Conservation (phyloP, 1,140 invertebrate species). For the Temnothorax nylanderi region DNA sequence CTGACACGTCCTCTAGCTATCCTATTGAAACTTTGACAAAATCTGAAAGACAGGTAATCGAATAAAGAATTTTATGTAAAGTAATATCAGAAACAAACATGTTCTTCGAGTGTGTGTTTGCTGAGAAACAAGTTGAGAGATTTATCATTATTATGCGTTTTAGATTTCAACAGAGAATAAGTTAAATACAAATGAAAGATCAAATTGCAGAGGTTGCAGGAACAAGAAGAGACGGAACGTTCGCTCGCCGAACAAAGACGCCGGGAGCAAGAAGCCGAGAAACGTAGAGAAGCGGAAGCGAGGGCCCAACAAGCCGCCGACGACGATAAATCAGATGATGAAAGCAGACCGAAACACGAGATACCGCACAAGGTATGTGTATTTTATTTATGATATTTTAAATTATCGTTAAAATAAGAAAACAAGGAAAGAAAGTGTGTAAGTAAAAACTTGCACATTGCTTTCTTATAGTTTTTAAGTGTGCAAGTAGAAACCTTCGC, state of each 20-base stretch:
- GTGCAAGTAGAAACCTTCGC: too few species aligned
- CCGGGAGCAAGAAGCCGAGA: conserved; percentile 84
- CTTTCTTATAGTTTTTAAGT: too few species aligned
- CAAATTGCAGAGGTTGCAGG: conserved; percentile 77
- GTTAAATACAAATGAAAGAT: too few species aligned
- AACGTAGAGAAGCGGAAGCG: conserved; percentile 77
- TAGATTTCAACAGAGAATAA: too few species aligned
- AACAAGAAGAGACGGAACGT: conserved; percentile 86
- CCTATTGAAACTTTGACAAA: not conserved
- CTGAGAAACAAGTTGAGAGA: not conserved
- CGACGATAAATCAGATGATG: conserved; percentile 87
- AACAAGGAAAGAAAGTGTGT: not conserved
- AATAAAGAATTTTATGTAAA: conserved; percentile 29
- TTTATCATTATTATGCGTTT: too few species aligned
- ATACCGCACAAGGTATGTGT: conserved; percentile 84
- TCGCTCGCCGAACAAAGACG: conserved; percentile 86
- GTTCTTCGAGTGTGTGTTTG: not conserved
- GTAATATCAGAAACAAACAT: conserved; percentile 1
- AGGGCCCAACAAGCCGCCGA: conserved; percentile 79
- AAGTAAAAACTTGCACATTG: too few species aligned
- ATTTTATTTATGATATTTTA: conserved; percentile 34
- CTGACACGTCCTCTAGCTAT: not conserved
- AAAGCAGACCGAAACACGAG: conserved; percentile 84
- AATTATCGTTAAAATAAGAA: conserved; percentile 40
- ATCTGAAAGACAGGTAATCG: conserved; percentile 60